Conservation (phyloP, 2,113 vertebrate species). For the Drymodes brunneopygia region DNA sequence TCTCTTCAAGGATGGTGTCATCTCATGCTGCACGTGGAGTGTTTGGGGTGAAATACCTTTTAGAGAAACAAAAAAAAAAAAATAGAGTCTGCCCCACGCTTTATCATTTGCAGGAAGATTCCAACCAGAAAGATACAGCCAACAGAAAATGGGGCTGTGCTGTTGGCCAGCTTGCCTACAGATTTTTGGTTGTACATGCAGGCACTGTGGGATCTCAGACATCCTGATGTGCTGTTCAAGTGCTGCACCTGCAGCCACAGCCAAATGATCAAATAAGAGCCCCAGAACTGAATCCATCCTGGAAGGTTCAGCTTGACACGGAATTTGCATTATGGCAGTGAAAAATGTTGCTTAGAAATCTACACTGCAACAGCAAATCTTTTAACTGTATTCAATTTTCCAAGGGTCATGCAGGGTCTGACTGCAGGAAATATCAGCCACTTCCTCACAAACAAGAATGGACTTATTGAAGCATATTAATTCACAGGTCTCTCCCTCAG, state of each 20-base stretch:
- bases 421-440: neutral
- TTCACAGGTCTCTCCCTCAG: neutral
- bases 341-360: neutral
- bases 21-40: neutral
- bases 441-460: neutral
- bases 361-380: neutral
- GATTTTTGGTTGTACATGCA: neutral
- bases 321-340: neutral
- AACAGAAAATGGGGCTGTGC: neutral
- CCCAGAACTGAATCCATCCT: neutral
- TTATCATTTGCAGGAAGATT: neutral
- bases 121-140: neutral
- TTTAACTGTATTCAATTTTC: neutral
- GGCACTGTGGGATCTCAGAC: accelerated
- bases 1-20: neutral
- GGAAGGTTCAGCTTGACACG: neutral
- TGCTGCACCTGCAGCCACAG: neutral
- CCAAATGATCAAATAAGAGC: neutral
- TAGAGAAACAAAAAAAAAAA: neutral
- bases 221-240: neutral
- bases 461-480: neutral
- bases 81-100: neutral
- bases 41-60: neutral
- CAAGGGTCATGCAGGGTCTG: neutral
- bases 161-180: neutral